Evolutionary conservation across 2,113 vertebrate genomes (phyloP).

Genomic region (Cyrtonyx montezumae): DNA sequence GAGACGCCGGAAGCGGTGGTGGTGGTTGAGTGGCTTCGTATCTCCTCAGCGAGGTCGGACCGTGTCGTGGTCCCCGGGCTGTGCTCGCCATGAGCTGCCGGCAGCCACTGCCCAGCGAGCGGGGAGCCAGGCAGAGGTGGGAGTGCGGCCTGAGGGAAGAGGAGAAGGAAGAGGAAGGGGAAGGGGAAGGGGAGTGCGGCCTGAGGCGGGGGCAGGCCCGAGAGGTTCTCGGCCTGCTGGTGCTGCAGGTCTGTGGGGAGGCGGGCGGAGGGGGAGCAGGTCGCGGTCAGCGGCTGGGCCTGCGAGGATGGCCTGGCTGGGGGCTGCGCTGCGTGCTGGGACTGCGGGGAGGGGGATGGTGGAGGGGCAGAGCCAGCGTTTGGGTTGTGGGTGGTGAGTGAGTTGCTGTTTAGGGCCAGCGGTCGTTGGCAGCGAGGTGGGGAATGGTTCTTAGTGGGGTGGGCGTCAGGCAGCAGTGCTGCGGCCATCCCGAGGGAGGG

Average conservation of each 20-base stretch:
- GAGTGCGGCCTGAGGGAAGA: not conserved
- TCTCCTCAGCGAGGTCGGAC: not conserved
- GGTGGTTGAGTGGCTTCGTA: not conserved
- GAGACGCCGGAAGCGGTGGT: slow-evolving; percentile 5
- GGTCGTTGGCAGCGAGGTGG: accelerated
- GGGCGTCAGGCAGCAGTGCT: not conserved
- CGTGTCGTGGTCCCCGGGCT: not conserved
- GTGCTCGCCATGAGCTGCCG: slow-evolving; percentile 40
- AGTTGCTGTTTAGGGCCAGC: accelerated
- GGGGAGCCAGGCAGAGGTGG: slow-evolving; percentile 44
- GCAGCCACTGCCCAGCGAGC: slow-evolving; percentile 47
- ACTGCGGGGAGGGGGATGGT: too few relatives aligned
- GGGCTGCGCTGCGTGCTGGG: too few relatives aligned
- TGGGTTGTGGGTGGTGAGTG: not conserved
- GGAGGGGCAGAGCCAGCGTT: not conserved
- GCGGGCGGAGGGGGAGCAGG: too few relatives aligned
- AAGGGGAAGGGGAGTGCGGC: too few relatives aligned
- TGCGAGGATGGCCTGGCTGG: too few relatives aligned
- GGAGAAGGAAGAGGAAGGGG: too few relatives aligned
- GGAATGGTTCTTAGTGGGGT: accelerated
- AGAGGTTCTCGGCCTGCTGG: too few relatives aligned
- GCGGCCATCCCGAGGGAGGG: not conserved
- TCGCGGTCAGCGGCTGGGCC: too few relatives aligned
- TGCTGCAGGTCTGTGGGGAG: too few relatives aligned
- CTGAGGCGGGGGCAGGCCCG: too few relatives aligned